Evolutionary conservation across 2,113 vertebrate species (phyloP).

Genomic region (Sapayoa aenigma): DNA sequence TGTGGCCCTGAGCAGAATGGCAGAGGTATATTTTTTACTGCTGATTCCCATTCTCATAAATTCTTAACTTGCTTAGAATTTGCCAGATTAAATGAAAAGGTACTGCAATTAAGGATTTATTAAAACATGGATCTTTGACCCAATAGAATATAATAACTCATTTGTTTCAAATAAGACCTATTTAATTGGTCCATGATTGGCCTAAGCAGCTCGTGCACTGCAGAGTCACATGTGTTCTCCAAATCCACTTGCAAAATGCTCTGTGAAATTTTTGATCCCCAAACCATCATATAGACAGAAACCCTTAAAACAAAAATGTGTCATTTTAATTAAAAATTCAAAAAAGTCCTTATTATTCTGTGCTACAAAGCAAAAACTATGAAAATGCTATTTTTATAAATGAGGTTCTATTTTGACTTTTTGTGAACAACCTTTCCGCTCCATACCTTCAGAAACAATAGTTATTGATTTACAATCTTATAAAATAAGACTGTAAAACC

Average conservation of each 20-base stretch:
- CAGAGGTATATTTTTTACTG: constrained; percentile 22
- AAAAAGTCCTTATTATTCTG: not conserved
- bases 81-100: constrained; percentile 48
- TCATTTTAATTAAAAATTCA: constrained; percentile 18
- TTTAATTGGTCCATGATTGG: constrained; percentile 16
- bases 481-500: not conserved
- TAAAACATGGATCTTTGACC: constrained; percentile 51
- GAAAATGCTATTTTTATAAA: not conserved
- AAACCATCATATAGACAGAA: not conserved
- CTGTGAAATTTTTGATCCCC: constrained; percentile 1
- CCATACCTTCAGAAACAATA: not conserved
- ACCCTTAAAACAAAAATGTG: not conserved
- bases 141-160: constrained; percentile 16
- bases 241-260: not conserved
- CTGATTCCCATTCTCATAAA: constrained; percentile 44
- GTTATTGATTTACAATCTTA: constrained; percentile 28
- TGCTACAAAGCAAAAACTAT: not conserved
- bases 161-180: constrained; percentile 41
- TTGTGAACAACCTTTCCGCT: not conserved
- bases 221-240: not conserved
- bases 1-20: constrained; percentile 53
- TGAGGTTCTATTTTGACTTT: not conserved
- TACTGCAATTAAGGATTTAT: constrained; percentile 54
- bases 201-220: not conserved
- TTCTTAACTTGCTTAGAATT: constrained; percentile 48